Evolutionary conservation across 2,113 vertebrate species (phyloP), one percentile per base, ranked within the genome.

Genomic region (Lynx canadensis): DNA sequence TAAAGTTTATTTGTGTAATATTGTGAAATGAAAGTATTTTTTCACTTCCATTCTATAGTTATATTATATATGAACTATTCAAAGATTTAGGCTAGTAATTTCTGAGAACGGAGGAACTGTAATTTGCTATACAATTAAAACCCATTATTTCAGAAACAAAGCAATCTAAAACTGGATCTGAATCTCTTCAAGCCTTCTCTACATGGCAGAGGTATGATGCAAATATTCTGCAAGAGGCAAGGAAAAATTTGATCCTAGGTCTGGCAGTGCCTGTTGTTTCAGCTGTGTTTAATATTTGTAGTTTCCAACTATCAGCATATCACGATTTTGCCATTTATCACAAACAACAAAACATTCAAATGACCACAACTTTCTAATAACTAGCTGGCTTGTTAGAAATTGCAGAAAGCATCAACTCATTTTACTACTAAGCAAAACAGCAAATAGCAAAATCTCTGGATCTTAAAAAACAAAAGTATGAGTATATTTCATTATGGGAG

Each of bases 21-120:
- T 78, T 88, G 87, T 82, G 5, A 79, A 79, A 74, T 74, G 3
- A 96, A 93, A 94, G 60, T 66, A 66, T 45, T 85, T 78, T 85
- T 57, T 27, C 18, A 87, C 38, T 74, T 55, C 9, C 33, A 88
- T 18, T 71, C 29, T 79, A 16, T 66, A 45, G 7, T 45, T 82
- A n/a, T 18, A 1, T 73, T 78, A 73, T 3, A 85, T 69, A n/a
- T 81, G 29, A 94, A 90, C 14, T 96, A 60, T 45, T 68, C 10
- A 93, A 91, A 60, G 45, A 41, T 29, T 91, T 88, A 76, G 41
- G 41, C 16, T n/a, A 91, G 31, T n/a, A 41, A 60, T 23, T 93
- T 89, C 50, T 83, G 38, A 96, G 48, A 92, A 84, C 13, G 50
- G 7, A 88, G 88, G 25, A 82, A 66, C 7, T 91, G 1, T 14